Evolutionary conservation across 2,113 vertebrate genomes (phyloP).

Genomic region (Percina caprodes): DNA sequence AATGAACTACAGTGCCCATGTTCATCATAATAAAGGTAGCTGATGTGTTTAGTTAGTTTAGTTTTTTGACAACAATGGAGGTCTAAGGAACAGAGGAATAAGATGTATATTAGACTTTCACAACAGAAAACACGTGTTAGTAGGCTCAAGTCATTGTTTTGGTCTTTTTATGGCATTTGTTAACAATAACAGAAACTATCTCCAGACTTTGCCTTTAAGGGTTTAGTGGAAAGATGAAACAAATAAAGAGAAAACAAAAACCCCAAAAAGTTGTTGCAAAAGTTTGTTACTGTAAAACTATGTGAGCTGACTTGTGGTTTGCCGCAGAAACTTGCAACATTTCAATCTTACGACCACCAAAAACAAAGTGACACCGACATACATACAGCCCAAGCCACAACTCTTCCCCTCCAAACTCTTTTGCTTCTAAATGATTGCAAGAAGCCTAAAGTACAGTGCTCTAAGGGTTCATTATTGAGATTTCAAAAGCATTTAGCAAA

Average conservation of each 20-base stretch:
- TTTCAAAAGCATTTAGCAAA: background rate
- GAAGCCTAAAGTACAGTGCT: background rate
- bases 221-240: background rate
- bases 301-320: constrained; percentile 11
- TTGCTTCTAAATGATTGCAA: constrained; percentile 8
- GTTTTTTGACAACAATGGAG: background rate
- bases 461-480: background rate
- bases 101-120: background rate
- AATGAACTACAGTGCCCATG: background rate
- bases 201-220: background rate
- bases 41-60: background rate
- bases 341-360: constrained; percentile 6
- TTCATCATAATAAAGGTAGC: background rate
- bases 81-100: background rate
- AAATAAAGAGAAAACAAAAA: background rate
- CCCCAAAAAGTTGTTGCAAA: background rate
- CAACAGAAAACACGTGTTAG: background rate
- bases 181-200: background rate
- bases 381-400: background rate
- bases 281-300: background rate
- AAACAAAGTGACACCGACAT: background rate
- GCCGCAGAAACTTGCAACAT: background rate
- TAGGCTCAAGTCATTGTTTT: background rate
- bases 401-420: background rate
- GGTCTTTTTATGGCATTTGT: background rate